These are phyloP conservation scores for Distichodus sexfasciatus DNA, from an alignment of 2,797 vertebrate genomes.

Conservation along the genomic window DNA sequence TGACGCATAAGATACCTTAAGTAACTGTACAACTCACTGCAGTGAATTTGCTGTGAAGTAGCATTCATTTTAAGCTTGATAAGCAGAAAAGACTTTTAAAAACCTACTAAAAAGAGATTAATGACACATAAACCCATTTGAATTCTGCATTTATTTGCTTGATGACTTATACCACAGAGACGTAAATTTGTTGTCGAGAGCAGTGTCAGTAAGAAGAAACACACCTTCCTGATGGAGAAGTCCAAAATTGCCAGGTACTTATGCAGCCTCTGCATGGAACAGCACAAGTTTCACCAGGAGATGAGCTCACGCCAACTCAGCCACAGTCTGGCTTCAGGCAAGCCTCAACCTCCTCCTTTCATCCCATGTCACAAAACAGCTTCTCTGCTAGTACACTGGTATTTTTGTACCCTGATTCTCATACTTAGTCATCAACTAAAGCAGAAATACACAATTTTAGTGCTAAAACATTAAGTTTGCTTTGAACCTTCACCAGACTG, in stretches of 20 bases:
- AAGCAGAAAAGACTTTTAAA: no score
- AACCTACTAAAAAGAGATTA: not conserved
- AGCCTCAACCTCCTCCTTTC: slow-evolving; percentile 17
- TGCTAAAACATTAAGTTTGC: no score
- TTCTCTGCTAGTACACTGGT: no score
- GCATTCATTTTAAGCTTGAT: no score
- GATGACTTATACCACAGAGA: slow-evolving; percentile 63
- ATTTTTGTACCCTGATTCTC: no score
- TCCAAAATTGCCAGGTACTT: slow-evolving; percentile 83
- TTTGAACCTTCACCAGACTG: no score
- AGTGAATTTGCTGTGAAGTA: no score
- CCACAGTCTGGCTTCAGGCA: slow-evolving; percentile 70
- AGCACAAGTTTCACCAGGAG: slow-evolving; percentile 86
- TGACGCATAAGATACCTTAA: no score
- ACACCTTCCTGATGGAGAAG: slow-evolving; percentile 79
- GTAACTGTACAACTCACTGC: no score
- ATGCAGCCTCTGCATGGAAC: slow-evolving; percentile 83
- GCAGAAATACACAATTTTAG: no score
- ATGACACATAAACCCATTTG: not conserved
- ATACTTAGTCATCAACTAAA: no score
- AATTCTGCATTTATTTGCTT: not conserved
- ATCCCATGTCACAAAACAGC: no score
- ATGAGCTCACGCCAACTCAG: slow-evolving; percentile 78
- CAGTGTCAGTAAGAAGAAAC: slow-evolving; percentile 80
- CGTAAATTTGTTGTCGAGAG: slow-evolving; percentile 84